Base-by-base conservation (phyloP, 2,888 invertebrate species). In the Amphimallon solstitiale region DNA sequence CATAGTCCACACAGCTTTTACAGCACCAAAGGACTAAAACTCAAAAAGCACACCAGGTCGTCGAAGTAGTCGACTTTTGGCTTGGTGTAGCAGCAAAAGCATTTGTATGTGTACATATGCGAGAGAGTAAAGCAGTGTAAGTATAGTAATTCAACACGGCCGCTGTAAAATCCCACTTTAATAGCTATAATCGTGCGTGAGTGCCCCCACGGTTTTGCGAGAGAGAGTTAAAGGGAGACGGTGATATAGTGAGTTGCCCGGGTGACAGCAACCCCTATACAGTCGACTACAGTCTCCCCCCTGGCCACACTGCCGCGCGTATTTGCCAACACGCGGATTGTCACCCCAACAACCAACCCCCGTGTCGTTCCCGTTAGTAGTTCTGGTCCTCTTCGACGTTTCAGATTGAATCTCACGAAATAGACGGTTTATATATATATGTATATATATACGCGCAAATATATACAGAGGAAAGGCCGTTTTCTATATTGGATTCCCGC, bases 151-250 rank as follows among this genome's bases (percentile, higher is more conserved):
- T 76, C 75, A 71, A 72, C 72, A 72, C 69, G 73, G 73, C 68
- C 72, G 73, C 73, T 78, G 75, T 76, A 78, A 78, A 79, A 79
- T 79, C 78, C 78, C 74, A 76, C 74, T 79, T 79, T 79, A 79
- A 79, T 79, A 79, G 79, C 78, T 78, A 79, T 79, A 79, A 79
- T 79, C 79, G 78, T 76, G 78, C 77, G 76, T 78, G 77, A 78
- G 78, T 76, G 74, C 76, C 76, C 76, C 73, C 74, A 76, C 76
- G 78, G 77, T 77, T 74, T 75, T 73, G 73, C 73, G 43, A 56
- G 51, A 56, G 64, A 71, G 75, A 77, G 78, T 45, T 59, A 43
- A 59, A 59, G 56, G 43, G 56, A 59, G 56, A 59, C 43, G 43
- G 43, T 59, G 56, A 43, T 59, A 59, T 29, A 59, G 29, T 34